These are phyloP conservation scores for Glossophaga mutica DNA, from an alignment of 2,797 vertebrate species.

Conservation along the genomic window DNA sequence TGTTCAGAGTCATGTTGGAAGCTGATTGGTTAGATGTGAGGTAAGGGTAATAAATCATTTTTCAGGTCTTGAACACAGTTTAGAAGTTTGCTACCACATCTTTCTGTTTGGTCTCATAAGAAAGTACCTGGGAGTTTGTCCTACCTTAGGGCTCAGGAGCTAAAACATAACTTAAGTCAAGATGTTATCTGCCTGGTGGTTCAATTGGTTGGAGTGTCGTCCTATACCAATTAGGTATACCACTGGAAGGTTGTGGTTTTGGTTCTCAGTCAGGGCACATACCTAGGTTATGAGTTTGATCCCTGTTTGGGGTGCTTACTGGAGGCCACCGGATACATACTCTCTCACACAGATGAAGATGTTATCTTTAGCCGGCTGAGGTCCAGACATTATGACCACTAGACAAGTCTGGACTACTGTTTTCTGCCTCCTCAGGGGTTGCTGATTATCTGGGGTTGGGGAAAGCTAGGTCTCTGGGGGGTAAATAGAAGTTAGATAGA, in stretches of 20 bases:
- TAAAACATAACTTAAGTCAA: neutral
- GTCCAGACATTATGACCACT: neutral
- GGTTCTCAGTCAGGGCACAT: neutral
- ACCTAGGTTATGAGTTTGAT: neutral
- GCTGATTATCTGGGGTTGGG: too few species aligned
- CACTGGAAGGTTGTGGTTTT: neutral
- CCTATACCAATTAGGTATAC: too few species aligned
- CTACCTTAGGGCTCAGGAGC: neutral
- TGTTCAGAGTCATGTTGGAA: neutral
- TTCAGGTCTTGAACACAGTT: neutral
- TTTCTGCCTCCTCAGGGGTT: neutral
- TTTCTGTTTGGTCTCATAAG: neutral
- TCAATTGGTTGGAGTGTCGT: neutral
- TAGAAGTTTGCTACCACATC: neutral
- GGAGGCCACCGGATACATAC: neutral
- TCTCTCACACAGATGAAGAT: neutral
- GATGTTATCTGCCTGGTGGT: neutral
- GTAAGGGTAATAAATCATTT: neutral
- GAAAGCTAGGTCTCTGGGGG: neutral
- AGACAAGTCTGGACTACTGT: neutral
- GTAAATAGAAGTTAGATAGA: neutral
- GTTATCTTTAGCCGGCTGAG: neutral
- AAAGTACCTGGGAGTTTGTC: neutral
- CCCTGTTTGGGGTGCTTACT: neutral
- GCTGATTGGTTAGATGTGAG: too few species aligned